Conservation (phyloP, 2,888 invertebrate species). For the Dasysyrphus albostriatus region DNA sequence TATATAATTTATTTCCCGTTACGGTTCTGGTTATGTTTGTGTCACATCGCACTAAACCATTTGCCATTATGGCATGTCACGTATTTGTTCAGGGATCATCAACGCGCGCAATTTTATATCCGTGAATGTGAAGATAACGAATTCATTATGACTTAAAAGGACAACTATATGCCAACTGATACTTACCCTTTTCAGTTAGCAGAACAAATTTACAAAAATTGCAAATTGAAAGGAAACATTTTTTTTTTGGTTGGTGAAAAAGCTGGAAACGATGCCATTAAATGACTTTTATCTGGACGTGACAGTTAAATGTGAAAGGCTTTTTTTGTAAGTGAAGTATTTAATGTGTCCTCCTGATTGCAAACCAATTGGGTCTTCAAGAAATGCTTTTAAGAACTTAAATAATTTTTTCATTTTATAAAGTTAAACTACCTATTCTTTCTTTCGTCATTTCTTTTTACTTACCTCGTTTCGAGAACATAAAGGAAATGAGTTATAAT, state of each 20-base stretch:
- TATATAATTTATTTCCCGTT: slow-evolving; percentile 56
- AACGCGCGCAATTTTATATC: slow-evolving; percentile 48
- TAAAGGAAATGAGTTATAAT: too few relatives aligned
- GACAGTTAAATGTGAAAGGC: slow-evolving; percentile 29
- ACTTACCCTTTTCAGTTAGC: slow-evolving; percentile 33
- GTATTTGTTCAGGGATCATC: slow-evolving; percentile 74
- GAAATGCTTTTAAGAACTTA: slow-evolving; percentile 28
- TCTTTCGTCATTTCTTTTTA: neutral
- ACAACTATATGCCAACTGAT: slow-evolving; percentile 3
- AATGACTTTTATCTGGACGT: slow-evolving; percentile 58
- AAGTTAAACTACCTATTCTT: neutral
- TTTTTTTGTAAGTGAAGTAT: neutral
- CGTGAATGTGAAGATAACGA: slow-evolving; percentile 66
- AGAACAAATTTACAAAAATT: slow-evolving; percentile 3
- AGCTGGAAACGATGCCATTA: slow-evolving; percentile 46
- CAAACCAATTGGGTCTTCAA: neutral
- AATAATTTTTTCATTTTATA: neutral
- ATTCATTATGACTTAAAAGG: slow-evolving; percentile 64
- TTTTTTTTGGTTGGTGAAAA: slow-evolving; percentile 1
- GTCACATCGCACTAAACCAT: slow-evolving; percentile 49
- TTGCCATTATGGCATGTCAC: slow-evolving; percentile 72
- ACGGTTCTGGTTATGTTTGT: slow-evolving; percentile 30
- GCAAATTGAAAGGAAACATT: neutral
- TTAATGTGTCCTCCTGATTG: neutral
- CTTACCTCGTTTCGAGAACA: neutral